Evolutionary conservation across 2,113 vertebrate species (phyloP).

Genomic region (Poeciliopsis occidentalis): DNA sequence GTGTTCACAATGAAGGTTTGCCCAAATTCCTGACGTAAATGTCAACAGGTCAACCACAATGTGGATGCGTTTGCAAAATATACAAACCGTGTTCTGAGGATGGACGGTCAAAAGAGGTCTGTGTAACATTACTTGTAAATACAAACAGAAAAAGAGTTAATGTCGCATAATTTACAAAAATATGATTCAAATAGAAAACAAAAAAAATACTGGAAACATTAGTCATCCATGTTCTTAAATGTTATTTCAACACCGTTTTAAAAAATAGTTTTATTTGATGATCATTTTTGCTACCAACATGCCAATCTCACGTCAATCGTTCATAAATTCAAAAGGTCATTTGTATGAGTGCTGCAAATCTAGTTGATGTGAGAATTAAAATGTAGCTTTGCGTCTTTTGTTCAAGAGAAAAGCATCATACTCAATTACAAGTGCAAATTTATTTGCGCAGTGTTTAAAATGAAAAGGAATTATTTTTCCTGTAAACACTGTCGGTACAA

Average conservation of each 20-base stretch:
- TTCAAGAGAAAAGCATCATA: conserved; percentile 13
- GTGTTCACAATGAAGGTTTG: conserved; percentile 13
- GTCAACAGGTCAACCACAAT: conserved; percentile 24
- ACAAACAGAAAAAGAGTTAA: conserved; percentile 22
- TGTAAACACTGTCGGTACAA: conserved; percentile 27
- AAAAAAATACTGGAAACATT: not conserved
- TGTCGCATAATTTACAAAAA: conserved; percentile 39
- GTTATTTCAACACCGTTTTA: not conserved
- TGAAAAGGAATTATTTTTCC: conserved; percentile 1
- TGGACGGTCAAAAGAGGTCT: conserved; percentile 54
- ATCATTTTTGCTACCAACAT: not conserved
- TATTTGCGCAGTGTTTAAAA: not conserved
- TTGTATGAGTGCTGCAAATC: conserved; percentile 8
- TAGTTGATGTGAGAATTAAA: conserved; percentile 9
- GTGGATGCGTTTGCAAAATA: conserved; percentile 37
- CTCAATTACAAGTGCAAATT: not conserved
- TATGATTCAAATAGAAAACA: conserved; percentile 6
- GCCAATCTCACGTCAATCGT: conserved; percentile 5
- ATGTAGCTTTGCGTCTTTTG: conserved; percentile 40
- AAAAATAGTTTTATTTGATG: conserved; percentile 1
- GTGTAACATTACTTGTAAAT: conserved; percentile 16
- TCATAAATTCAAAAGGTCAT: not conserved
- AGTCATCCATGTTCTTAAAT: not conserved
- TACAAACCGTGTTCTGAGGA: conserved; percentile 37
- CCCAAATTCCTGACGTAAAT: conserved; percentile 36